These are phyloP conservation scores for Lindbergichthys nudifrons DNA, from an alignment of 2,797 vertebrate species.

Conservation along the genomic window DNA sequence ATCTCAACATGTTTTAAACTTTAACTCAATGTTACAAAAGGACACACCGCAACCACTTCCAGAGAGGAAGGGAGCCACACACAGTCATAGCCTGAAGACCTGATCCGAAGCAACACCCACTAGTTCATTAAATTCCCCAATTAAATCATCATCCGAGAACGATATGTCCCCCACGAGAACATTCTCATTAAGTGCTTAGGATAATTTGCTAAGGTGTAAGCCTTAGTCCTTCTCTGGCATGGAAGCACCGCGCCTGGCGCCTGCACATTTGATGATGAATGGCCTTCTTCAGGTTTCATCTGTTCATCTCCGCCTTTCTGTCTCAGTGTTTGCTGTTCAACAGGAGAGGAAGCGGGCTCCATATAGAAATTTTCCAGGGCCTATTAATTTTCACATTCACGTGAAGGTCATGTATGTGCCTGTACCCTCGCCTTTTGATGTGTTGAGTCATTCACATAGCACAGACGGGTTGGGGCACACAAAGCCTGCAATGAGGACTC, in stretches of 20 bases:
- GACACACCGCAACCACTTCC: constrained; percentile 4
- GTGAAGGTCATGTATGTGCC: constrained; percentile 60
- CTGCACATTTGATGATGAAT: constrained; percentile 25
- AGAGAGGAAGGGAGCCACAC: constrained; percentile 45
- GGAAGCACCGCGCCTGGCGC: constrained; percentile 46
- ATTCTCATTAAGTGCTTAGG: constrained; percentile 68
- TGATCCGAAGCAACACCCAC: constrained; percentile 58
- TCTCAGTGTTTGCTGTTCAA: not conserved
- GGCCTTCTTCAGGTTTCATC: not conserved
- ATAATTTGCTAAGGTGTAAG: constrained; percentile 31
- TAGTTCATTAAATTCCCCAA: constrained; percentile 74
- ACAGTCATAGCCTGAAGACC: constrained; percentile 40
- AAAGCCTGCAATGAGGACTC: constrained; percentile 57
- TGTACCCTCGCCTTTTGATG: constrained; percentile 54
- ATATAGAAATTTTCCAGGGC: constrained; percentile 36
- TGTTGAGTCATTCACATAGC: constrained; percentile 73
- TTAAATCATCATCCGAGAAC: constrained; percentile 61
- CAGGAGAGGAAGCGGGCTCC: constrained; percentile 1
- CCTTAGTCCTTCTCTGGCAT: constrained; percentile 53
- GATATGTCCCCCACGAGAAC: constrained; percentile 51
- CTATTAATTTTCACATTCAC: constrained; percentile 49
- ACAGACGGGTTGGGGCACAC: constrained; percentile 56
- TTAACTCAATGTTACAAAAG: constrained; percentile 27
- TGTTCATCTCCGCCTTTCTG: not conserved
- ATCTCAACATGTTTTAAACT: not conserved